Base-by-base conservation (phyloP, 2,113 vertebrate genomes). In the Silurus glanis region DNA sequence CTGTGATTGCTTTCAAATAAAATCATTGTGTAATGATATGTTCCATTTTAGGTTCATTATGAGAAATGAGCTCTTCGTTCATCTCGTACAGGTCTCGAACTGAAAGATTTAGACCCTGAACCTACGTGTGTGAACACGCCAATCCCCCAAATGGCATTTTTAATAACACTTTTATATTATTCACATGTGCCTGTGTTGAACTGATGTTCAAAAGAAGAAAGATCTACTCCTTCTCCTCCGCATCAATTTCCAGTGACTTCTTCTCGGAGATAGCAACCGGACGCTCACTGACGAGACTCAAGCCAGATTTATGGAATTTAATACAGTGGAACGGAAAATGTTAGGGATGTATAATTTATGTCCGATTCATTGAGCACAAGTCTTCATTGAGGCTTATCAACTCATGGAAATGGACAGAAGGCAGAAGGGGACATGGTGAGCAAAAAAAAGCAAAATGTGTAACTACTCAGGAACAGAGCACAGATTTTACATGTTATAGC, bases 81-180 rank as follows among this genome's bases (percentile, higher is more conserved):
- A 23, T 91, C 69, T 90, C n/a, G n/a, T 53, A 74, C 25, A 86
- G 81, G 85, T 90, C 82, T 84, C 47, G 88, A 83, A 83, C 85
- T 85, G 85, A 85, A 89, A 84, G 80, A 75, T 81, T 37, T 80
- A 76, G 67, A 51, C 51, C 82, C 78, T 74, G 64, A 87, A 86
- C 86, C 88, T 67, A 56, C 51, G n/a, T 17, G 56, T 84, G 59
- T 37, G 69, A 64, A 58, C 25, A 37, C 67, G 17, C 49, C 6
- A 14, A 61, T 45, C 37, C 55, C 85, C 13, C 55, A 55, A 56
- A 71, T 88, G 83, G 83, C 80, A 87, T 89, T 91, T 93, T 56
- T 59, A 89, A 90, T 88, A 87, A 88, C 89, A 79, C 85, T 89
- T 89, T 92, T 59, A 89, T 91, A 90, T 88, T 85, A 88, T 49